phyloP scores from a whole-genome alignment of 2,113 vertebrate species.

The Vicugna pacos region DNA sequence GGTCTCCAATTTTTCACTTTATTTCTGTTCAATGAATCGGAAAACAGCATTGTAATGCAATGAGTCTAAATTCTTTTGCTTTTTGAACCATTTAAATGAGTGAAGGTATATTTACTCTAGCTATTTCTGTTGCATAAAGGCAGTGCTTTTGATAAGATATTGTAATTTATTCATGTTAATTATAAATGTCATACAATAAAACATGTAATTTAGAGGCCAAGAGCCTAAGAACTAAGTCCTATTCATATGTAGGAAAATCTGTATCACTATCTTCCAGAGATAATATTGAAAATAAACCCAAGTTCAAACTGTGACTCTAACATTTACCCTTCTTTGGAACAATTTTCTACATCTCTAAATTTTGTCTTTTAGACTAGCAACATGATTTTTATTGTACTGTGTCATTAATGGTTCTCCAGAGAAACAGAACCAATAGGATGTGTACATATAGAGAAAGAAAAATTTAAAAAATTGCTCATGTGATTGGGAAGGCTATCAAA shows the following conservation, averaged over 20 bases:
- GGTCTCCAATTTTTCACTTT: background rate
- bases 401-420: background rate
- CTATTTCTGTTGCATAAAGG: background rate
- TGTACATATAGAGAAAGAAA: background rate
- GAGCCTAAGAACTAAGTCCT: background rate
- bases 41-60: background rate
- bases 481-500: background rate
- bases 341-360: background rate
- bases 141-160: background rate
- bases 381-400: background rate
- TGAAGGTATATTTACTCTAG: background rate
- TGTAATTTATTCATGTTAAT: background rate
- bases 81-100: background rate
- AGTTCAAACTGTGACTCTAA: background rate
- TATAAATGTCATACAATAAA: background rate
- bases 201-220: background rate
- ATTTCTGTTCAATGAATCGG: background rate
- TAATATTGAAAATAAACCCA: background rate
- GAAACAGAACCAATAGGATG: background rate
- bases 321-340: background rate
- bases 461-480: background rate
- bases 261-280: background rate
- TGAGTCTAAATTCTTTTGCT: background rate
- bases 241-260: background rate
- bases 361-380: background rate